Evolutionary conservation across 2,797 vertebrate species (phyloP), one percentile per base, ranked within the genome.

Genomic region (Pogonophryne albipinna): DNA sequence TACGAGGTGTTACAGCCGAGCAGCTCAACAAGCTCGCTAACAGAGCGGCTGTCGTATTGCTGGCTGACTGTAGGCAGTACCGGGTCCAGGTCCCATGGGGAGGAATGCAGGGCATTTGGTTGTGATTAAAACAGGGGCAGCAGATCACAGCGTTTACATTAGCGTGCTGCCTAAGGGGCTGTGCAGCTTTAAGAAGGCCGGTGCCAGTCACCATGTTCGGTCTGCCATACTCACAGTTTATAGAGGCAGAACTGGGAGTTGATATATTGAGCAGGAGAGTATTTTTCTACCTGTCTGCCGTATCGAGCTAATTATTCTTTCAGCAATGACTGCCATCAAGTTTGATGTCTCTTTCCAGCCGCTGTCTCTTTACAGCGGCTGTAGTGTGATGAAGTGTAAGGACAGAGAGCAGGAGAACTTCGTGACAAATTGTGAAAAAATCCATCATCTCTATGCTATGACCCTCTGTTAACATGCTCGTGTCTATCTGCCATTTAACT

Each of bases 41-140:
- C 58, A 55, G 77, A 75, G 76, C 47, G 69, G 69, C 72, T 74
- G 84, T 76, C 46, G 45, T 80, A 57, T 80, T 76, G 63, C 73
- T 51, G 79, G 76, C 74, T 56, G 71, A 76, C 83, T 74, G 79
- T 31, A 59, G 73, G 70, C 73, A 62, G 80, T 79, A 69, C 66
- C 34, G 14, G 65, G 76, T 83, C 71, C 69, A 38, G 79, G 72
- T 88, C 86, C 78, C 42, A 63, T 71, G 60, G 68, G 64, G 57
- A 66, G 71, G 85, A 87, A 90, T 87, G 85, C 57, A 17, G 71
- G 82, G 82, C 91, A 94, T 91, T 88, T 93, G 91, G 87, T 84
- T 88, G 76, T 84, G 89, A 92, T 93, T 93, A 92, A 85, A 86
- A 86, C 78, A 71, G 78, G 80, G 84, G 79, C 80, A 78, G 85